phyloP scores from a whole-genome alignment of 2,888 invertebrate species.

The Napeogenes sylphis region DNA sequence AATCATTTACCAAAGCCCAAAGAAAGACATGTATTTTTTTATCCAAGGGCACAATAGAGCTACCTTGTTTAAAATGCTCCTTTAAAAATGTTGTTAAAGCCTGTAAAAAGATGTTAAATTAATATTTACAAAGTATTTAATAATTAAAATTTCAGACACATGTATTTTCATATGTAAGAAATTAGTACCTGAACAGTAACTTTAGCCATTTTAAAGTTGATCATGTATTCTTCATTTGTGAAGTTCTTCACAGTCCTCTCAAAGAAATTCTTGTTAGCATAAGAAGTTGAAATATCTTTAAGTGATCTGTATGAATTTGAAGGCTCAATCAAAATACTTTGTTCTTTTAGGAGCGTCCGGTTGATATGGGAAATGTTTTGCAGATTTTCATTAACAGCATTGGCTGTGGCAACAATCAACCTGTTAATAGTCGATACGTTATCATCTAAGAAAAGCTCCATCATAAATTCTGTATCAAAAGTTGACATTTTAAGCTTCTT shows the following conservation, averaged over 20 bases:
- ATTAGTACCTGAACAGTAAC: slow-evolving; percentile 55
- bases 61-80: slow-evolving; percentile 43
- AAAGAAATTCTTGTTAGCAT: slow-evolving; percentile 41
- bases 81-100: slow-evolving; percentile 51
- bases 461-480: slow-evolving; percentile 59
- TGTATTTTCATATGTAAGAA: not conserved
- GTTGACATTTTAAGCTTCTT: slow-evolving; percentile 38
- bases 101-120: slow-evolving; percentile 44
- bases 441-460: slow-evolving; percentile 63
- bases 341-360: slow-evolving; percentile 43
- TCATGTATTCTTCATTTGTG: slow-evolving; percentile 52
- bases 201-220: slow-evolving; percentile 56
- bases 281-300: slow-evolving; percentile 22
- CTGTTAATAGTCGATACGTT: slow-evolving; percentile 55
- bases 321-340: slow-evolving; percentile 16
- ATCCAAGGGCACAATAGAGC: slow-evolving; percentile 49
- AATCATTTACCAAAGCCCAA: slow-evolving; percentile 56
- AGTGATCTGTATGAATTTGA: slow-evolving; percentile 18
- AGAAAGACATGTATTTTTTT: slow-evolving; percentile 69
- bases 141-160: slow-evolving; percentile 2
- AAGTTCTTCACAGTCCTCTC: slow-evolving; percentile 50
- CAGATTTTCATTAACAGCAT: slow-evolving; percentile 58
- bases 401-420: slow-evolving; percentile 56
- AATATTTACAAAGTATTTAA: not conserved
- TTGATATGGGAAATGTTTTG: slow-evolving; percentile 51